phyloP scores from a whole-genome alignment of 2,888 invertebrate genomes.

The Orchesellides sinensis region DNA sequence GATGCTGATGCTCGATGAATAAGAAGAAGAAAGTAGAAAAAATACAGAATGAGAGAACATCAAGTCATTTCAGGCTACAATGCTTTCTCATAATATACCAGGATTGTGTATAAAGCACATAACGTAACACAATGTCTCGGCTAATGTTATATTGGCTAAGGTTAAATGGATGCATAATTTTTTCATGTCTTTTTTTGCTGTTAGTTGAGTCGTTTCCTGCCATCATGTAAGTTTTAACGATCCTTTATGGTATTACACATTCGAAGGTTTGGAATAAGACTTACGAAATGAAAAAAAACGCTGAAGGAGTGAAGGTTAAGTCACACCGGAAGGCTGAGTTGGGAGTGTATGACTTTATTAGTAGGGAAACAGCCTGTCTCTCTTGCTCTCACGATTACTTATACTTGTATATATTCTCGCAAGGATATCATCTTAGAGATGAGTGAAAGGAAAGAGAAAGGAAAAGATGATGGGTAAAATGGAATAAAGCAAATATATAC shows the following conservation, averaged over 20 bases:
- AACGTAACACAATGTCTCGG: conserved; percentile 43
- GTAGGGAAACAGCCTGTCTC: too few species aligned
- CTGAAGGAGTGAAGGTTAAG: conserved; percentile 9
- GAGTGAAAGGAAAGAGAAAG: too few species aligned
- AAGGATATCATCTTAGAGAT: too few species aligned
- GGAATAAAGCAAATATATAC: too few species aligned
- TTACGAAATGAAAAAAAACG: neutral
- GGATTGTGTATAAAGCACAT: neutral
- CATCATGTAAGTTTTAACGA: conserved; percentile 53
- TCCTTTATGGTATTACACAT: conserved; percentile 48
- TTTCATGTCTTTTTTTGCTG: conserved; percentile 47
- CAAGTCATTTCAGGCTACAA: conserved; percentile 37
- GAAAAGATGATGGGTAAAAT: too few species aligned
- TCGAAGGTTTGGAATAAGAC: neutral
- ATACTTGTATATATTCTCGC: too few species aligned
- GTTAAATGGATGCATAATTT: conserved; percentile 65
- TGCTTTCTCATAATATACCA: conserved; percentile 29
- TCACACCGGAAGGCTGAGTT: conserved; percentile 16
- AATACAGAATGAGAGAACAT: conserved; percentile 37
- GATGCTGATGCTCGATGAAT: conserved; percentile 18
- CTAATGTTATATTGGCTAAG: conserved; percentile 34
- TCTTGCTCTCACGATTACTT: too few species aligned
- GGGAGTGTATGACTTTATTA: neutral
- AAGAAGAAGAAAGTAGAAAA: conserved; percentile 39
- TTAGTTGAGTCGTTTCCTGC: conserved; percentile 7